A percentile compares a stretch with the other conserved stretches of the same genome.
phyloP scores from a whole-genome alignment of 2,113 vertebrate genomes.

The Casuarius casuarius region DNA sequence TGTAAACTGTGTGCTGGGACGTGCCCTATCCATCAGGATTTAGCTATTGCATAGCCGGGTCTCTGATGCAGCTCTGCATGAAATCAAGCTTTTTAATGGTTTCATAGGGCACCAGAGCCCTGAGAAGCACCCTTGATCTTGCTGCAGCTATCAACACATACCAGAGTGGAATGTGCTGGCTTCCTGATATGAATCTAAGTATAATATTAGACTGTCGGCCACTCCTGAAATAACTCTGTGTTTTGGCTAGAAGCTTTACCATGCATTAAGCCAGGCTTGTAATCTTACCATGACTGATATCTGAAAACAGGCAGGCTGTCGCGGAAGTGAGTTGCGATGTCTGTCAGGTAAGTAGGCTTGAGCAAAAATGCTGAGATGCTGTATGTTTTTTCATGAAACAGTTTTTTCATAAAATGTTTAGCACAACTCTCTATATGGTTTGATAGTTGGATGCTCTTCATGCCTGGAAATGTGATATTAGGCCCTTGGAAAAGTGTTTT shows the following conservation, averaged over 20 bases:
- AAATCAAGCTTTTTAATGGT: background rate
- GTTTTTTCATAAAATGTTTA: rapidly evolving
- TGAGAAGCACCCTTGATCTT: background rate
- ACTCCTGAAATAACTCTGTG: background rate
- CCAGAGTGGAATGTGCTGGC: rapidly evolving
- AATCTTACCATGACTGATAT: background rate
- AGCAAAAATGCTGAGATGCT: background rate
- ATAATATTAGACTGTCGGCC: background rate
- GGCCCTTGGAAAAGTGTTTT: conserved; percentile 4
- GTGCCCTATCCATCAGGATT: background rate
- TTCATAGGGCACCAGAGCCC: background rate
- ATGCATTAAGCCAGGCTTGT: background rate
- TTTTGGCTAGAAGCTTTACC: background rate
- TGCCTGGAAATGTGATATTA: background rate
- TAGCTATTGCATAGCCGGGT: background rate
- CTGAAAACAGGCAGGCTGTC: background rate
- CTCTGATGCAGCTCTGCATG: background rate
- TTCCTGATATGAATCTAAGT: background rate
- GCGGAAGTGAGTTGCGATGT: no score
- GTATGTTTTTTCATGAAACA: background rate
- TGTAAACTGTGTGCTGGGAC: background rate
- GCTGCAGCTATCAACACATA: rapidly evolving
- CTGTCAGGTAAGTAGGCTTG: background rate
- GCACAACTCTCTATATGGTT: rapidly evolving
- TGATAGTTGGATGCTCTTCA: background rate